Conservation (phyloP, 2,888 invertebrate genomes). For the Megamerina dolium region DNA sequence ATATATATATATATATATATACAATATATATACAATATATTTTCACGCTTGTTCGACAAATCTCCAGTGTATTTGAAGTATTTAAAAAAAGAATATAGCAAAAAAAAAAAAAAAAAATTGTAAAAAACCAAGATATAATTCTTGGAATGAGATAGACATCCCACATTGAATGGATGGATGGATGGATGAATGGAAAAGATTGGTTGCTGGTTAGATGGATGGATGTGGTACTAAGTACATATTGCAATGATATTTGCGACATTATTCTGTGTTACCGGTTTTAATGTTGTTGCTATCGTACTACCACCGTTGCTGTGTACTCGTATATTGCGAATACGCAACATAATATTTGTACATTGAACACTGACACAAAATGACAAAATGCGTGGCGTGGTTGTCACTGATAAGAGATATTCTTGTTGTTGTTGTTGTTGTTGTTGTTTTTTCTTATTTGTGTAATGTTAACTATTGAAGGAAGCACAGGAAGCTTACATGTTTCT, state of each 20-base stretch:
- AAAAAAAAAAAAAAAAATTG: too few relatives aligned
- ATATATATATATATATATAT: neutral
- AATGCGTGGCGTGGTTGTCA: slow-evolving; percentile 29
- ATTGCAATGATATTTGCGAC: neutral
- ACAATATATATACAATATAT: neutral
- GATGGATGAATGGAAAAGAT: neutral
- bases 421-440: too few relatives aligned
- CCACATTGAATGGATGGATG: neutral
- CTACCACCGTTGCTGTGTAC: too few relatives aligned
- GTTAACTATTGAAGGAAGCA: neutral
- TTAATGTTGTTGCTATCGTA: too few relatives aligned
- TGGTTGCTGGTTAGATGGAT: neutral
- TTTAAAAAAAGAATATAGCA: too few relatives aligned
- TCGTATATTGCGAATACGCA: too few relatives aligned
- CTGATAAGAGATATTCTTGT: slow-evolving; percentile 23
- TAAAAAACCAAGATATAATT: too few relatives aligned
- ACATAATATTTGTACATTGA: neutral
- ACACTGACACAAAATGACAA: slow-evolving; percentile 19
- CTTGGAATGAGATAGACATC: too few relatives aligned
- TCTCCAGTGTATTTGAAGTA: neutral
- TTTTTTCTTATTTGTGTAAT: too few relatives aligned
- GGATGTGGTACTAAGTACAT: neutral
- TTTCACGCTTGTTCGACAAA: neutral
- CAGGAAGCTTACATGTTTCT: too few relatives aligned
- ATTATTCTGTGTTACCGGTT: neutral